These are phyloP conservation scores for Penaeus monodon DNA, from an alignment of 2,888 invertebrate species.

Conservation along the genomic window DNA sequence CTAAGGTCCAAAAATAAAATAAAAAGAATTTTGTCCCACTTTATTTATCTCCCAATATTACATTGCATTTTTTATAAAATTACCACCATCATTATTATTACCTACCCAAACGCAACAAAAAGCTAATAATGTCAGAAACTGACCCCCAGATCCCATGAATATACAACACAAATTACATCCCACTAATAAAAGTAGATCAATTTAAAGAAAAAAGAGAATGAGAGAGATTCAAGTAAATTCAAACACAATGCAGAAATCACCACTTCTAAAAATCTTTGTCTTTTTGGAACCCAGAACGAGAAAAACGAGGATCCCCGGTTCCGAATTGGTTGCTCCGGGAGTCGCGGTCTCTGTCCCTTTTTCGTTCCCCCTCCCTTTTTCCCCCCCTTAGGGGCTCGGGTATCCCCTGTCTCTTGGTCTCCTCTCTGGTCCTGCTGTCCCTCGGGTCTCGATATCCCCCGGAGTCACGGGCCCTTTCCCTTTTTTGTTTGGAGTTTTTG, in stretches of 20 bases:
- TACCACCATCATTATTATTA: too few species aligned
- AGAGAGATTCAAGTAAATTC: neutral
- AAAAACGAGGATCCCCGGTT: slow-evolving; percentile 41
- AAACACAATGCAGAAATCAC: slow-evolving; percentile 7
- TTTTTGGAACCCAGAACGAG: slow-evolving; percentile 17
- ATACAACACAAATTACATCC: too few species aligned
- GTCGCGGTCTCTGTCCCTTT: slow-evolving; percentile 34
- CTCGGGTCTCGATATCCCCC: slow-evolving; percentile 66
- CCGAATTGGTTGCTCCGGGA: slow-evolving; percentile 35
- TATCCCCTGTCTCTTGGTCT: slow-evolving; percentile 44
- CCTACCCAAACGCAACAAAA: neutral
- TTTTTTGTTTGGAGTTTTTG: neutral
- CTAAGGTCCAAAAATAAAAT: too few species aligned
- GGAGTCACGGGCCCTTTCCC: slow-evolving; percentile 40
- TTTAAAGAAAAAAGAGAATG: too few species aligned
- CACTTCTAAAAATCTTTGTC: slow-evolving; percentile 56
- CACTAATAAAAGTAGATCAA: too few species aligned
- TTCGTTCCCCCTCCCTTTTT: slow-evolving; percentile 42
- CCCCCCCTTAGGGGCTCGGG: slow-evolving; percentile 29
- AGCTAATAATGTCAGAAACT: too few species aligned
- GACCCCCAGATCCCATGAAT: too few species aligned
- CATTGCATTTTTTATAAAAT: too few species aligned
- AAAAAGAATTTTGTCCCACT: too few species aligned
- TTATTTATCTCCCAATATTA: too few species aligned
- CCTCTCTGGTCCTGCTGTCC: slow-evolving; percentile 65